Percentiles rank a stretch among this genome's conserved stretches.
Evolutionary conservation across 2,888 invertebrate genomes (phyloP).

Genomic region (Eupithecia abbreviata): DNA sequence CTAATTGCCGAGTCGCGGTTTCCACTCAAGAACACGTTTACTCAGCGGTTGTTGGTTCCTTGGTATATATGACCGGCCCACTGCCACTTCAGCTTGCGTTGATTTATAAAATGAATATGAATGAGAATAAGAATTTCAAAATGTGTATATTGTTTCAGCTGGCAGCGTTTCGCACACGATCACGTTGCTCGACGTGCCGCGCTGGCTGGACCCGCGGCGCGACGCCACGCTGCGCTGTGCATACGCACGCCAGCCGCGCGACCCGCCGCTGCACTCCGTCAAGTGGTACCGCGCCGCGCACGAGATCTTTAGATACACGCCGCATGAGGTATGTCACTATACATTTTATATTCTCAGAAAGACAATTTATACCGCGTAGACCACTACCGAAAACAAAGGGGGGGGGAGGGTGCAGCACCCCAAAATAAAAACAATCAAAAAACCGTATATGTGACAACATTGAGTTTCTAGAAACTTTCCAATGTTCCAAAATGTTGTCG

Average conservation of each 20-base stretch:
- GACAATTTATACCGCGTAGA: no score
- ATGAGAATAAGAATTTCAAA: background rate
- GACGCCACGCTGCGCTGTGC: slow-evolving; percentile 71
- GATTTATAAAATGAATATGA: no score
- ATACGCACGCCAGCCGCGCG: slow-evolving; percentile 66
- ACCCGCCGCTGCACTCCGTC: slow-evolving; percentile 87
- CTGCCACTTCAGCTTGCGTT: no score
- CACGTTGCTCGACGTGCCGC: slow-evolving; percentile 71
- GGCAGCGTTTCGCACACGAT: slow-evolving; percentile 72
- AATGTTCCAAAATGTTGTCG: background rate
- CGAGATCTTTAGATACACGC: slow-evolving; percentile 77
- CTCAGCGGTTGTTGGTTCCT: no score
- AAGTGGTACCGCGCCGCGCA: slow-evolving; percentile 89
- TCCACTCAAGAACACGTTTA: no score
- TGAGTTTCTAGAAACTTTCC: background rate
- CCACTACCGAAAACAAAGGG: no score
- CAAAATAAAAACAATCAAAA: no score
- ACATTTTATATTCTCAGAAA: no score
- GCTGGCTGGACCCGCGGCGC: slow-evolving; percentile 70
- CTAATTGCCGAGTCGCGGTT: no score
- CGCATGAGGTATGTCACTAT: slow-evolving; percentile 67
- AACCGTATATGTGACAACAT: background rate
- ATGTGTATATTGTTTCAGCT: slow-evolving; percentile 57
- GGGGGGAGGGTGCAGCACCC: no score
- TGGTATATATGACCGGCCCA: no score